Evolutionary conservation across 2,888 invertebrate species (phyloP).

Genomic region (Aethes cnicana): DNA sequence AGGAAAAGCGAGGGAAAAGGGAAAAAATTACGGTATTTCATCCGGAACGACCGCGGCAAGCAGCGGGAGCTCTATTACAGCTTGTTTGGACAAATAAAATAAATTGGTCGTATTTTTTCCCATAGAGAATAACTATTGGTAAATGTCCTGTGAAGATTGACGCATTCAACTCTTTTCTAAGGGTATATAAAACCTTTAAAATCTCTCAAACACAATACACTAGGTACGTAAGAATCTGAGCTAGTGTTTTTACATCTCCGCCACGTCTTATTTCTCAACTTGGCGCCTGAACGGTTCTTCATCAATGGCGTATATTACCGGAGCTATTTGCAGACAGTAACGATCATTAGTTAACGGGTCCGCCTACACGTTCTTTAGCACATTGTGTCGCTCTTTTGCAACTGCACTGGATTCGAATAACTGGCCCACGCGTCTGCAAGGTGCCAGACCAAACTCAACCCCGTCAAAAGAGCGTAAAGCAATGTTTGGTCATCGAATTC

Average conservation of each 20-base stretch:
- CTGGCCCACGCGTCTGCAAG: conserved; percentile 26
- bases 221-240: not conserved
- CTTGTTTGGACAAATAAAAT: conserved; percentile 8
- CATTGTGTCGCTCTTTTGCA: conserved; percentile 11
- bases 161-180: not conserved
- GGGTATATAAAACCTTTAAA: no score
- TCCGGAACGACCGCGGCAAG: conserved; percentile 3
- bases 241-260: not conserved
- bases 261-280: no score
- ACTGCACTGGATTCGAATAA: conserved; percentile 12
- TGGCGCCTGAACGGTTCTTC: not conserved
- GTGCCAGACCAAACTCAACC: conserved; percentile 10
- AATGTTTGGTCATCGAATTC: not conserved
- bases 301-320: not conserved
- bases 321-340: not conserved
- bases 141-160: not conserved
- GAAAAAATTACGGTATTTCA: conserved; percentile 10
- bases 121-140: not conserved
- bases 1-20: conserved; percentile 3
- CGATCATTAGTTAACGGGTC: not conserved
- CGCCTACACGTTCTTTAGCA: conserved; percentile 14
- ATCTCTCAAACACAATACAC: no score
- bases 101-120: not conserved
- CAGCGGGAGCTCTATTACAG: conserved; percentile 1
- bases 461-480: not conserved